Base-by-base conservation (phyloP, 2,113 vertebrate species). In the Thomomys bottae region DNA sequence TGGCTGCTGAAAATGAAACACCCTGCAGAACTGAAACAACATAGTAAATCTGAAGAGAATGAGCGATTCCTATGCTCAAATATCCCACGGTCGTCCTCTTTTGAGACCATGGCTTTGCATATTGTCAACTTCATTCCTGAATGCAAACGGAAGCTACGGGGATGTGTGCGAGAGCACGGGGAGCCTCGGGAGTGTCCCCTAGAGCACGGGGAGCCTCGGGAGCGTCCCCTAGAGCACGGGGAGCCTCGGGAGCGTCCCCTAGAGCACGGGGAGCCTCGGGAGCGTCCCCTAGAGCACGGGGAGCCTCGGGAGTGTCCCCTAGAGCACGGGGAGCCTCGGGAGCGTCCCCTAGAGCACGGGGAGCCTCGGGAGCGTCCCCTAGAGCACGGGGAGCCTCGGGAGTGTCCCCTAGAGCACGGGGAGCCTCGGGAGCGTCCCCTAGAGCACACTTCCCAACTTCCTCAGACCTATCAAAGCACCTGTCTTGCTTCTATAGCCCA, bases 1-100 rank as follows among this genome's bases (percentile, higher is more conserved):
- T 96, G 96, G 90, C 4, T n/a, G 57, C 79, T 70, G 85, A 88
- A 96, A 97, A 97, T 96, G 96, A 96, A 97, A 97, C 96, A 95
- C 95, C 91, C 88, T 89, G 73, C 77, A 42, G 84, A 83, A 63
- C 0, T 12, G 68, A 89, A 78, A 18, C 73, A 70, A 17, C 64
- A 26, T 0, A 10, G 42, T 66, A 83, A 86, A 64, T 36, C 85
- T 34, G 54, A 49, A 36, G 70, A 57, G 68, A 63, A 21, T 0
- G 26, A 38, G 84, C 49, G 66, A 59, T 40, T 45, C 64, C 36
- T 2, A 6, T 7, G 34, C 86, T 66, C 73, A 40, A 8, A 40
- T 30, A 21, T 20, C 73, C 24, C 0, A 7, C 42, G 76, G 18
- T n/a, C 64, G 1, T 45, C 24, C 42, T 67, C 38, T 9, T 72